A percentile compares a stretch with the other conserved stretches of the same genome.
These are phyloP conservation scores for Eclectus roratus DNA, from an alignment of 2,113 vertebrate species.

Conservation along the genomic window DNA sequence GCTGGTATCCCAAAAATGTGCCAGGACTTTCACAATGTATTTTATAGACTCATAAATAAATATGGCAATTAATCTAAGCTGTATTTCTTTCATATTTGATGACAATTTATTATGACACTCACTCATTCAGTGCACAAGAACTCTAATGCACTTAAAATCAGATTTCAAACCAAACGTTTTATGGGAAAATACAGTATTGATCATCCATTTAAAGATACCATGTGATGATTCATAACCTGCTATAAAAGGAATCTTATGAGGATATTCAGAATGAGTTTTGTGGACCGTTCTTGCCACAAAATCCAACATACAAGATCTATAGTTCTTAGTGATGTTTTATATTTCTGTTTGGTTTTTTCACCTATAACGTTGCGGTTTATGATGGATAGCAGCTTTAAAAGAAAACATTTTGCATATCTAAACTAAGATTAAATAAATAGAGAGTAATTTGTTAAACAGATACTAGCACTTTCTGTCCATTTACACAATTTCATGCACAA, in stretches of 20 bases:
- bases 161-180: slow-evolving; percentile 85
- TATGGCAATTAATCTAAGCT: slow-evolving; percentile 77
- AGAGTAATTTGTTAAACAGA: background rate
- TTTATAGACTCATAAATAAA: slow-evolving; percentile 87
- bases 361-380: background rate
- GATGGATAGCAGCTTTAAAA: background rate
- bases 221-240: slow-evolving; percentile 77
- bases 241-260: slow-evolving; percentile 71
- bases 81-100: slow-evolving; percentile 82
- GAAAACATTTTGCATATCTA: background rate
- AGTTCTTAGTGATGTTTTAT: slow-evolving; percentile 7
- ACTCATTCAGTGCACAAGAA: slow-evolving; percentile 75
- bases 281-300: slow-evolving; percentile 46
- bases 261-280: slow-evolving; percentile 55
- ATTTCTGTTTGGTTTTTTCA: slow-evolving; percentile 43
- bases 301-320: background rate
- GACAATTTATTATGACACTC: slow-evolving; percentile 79
- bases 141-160: slow-evolving; percentile 86
- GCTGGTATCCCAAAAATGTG: slow-evolving; percentile 82
- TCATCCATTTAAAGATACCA: slow-evolving; percentile 81
- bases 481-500: background rate
- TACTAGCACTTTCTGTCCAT: background rate
- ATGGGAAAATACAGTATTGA: slow-evolving; percentile 86
- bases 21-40: slow-evolving; percentile 76
- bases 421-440: background rate